Evolutionary conservation across 2,888 invertebrate species (phyloP).

Genomic region (Cylloceria caligata): DNA sequence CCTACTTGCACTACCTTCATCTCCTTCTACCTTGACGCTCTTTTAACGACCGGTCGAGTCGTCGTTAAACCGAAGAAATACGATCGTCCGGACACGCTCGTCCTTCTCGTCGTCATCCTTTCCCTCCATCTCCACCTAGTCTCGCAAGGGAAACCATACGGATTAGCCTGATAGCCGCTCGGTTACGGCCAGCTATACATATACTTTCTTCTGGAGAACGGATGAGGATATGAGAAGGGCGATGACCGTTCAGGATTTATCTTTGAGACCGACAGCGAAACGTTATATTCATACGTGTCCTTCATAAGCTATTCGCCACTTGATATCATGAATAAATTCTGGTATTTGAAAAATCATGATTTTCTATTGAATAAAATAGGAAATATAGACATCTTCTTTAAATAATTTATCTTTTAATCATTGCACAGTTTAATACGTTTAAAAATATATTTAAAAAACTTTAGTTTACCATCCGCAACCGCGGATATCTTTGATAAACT

Average conservation of each 20-base stretch:
- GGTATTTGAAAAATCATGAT: not conserved
- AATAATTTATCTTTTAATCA: too few relatives aligned
- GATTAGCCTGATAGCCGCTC: slow-evolving; percentile 66
- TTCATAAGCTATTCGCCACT: slow-evolving; percentile 14
- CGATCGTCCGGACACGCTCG: slow-evolving; percentile 62
- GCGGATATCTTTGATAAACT: too few relatives aligned
- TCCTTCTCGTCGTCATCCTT: slow-evolving; percentile 61
- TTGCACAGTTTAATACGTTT: too few relatives aligned
- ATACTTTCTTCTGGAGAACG: not conserved
- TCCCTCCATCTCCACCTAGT: slow-evolving; percentile 24
- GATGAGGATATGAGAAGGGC: not conserved
- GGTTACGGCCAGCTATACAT: not conserved
- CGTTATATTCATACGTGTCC: slow-evolving; percentile 63
- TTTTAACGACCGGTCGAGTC: slow-evolving; percentile 72
- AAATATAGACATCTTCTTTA: too few relatives aligned
- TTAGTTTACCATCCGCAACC: too few relatives aligned
- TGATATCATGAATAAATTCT: slow-evolving; percentile 16
- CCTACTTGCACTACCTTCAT: not conserved
- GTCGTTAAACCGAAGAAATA: slow-evolving; percentile 71
- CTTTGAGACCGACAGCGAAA: slow-evolving; percentile 46
- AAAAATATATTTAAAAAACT: too few relatives aligned
- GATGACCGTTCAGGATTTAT: slow-evolving; percentile 8
- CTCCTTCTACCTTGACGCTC: slow-evolving; percentile 65
- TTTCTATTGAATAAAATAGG: not conserved
- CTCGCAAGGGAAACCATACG: slow-evolving; percentile 62